Base-by-base conservation (phyloP, 1,140 invertebrate species). In the Ptiloglossa arizonensis region DNA sequence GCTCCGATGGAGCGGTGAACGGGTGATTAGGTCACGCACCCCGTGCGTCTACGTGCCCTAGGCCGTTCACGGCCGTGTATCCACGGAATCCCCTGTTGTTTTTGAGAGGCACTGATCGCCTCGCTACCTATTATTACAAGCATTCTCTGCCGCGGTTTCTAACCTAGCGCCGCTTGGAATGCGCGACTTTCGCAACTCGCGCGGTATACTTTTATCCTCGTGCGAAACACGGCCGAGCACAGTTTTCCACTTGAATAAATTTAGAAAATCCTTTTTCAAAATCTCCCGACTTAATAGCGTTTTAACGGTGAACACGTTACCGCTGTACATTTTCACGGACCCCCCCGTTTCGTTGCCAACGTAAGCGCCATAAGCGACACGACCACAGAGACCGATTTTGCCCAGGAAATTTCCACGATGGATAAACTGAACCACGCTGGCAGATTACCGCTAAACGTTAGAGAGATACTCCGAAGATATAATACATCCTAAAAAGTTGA, bases 1-100 rank as follows among this genome's bases (percentile, higher is more conserved):
- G 80, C 80, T 70, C 66, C 76, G 70, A 62, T 60, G 79, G 80
- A 85, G 72, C 82, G 85, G 88, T 87, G 90, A 90, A 89, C 90
- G 88, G 86, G 87, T 90, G 90, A 90, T 90, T 90, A 85, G 89
- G 90, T 91, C 90, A 91, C 89, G 89, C 90, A 90, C 89, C 90
- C 89, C 88, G 86, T 83, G 70, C 83, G 87, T 88, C 83, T 89
- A 89, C 85, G 83, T 88, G 85, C 85, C 89, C 89, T 90, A 91
- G 90, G 90, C 90, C 90, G 90, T 90, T 91, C 90, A 90, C 86
- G 90, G 90, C 84, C 90, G 87, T 83, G 85, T 85, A 72, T 87
- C 73, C 82, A 79, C 85, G 90, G 88, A 89, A 90, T 90, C 71
- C 87, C 79, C 87, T 15, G 68, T 69, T 70, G 56, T 77, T 77